A percentile compares a stretch with the other conserved stretches of the same genome.
These are phyloP conservation scores for Myoxocephalus aenaeus DNA, from an alignment of 2,797 vertebrate genomes.

Conservation along the genomic window DNA sequence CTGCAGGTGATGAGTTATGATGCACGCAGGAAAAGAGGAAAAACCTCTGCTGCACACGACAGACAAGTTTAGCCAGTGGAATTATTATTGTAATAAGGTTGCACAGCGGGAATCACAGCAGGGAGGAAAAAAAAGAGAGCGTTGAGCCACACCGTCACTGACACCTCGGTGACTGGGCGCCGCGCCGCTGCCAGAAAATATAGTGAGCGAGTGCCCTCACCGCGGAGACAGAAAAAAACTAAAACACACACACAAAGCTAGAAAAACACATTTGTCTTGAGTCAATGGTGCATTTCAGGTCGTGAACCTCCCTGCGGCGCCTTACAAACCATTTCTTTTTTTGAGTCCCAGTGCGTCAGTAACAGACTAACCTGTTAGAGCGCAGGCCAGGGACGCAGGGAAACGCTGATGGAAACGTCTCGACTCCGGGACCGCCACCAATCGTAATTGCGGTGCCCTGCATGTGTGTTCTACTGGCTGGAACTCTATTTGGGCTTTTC, in stretches of 20 bases:
- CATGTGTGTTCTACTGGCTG: conserved; percentile 42
- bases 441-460: conserved; percentile 42
- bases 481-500: conserved; percentile 1
- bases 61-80: conserved; percentile 48
- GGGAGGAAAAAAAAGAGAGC: conserved; percentile 56
- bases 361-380: conserved; percentile 49
- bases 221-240: conserved; percentile 29
- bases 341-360: conserved; percentile 58
- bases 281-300: not conserved
- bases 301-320: conserved; percentile 53
- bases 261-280: not conserved
- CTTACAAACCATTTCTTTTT: conserved; percentile 39
- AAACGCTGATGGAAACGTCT: conserved; percentile 57
- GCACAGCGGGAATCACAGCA: conserved; percentile 51
- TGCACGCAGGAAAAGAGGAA: not conserved
- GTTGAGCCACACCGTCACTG: conserved; percentile 48
- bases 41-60: conserved; percentile 21
- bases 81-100: conserved; percentile 72
- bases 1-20: conserved; percentile 61
- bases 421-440: conserved; percentile 31
- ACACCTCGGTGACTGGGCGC: conserved; percentile 60
- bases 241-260: not conserved
- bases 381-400: conserved; percentile 40
- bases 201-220: conserved; percentile 45
- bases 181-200: conserved; percentile 54